phyloP scores from a whole-genome alignment of 2,888 invertebrate genomes.

The Branchipolynoe longqiensis region DNA sequence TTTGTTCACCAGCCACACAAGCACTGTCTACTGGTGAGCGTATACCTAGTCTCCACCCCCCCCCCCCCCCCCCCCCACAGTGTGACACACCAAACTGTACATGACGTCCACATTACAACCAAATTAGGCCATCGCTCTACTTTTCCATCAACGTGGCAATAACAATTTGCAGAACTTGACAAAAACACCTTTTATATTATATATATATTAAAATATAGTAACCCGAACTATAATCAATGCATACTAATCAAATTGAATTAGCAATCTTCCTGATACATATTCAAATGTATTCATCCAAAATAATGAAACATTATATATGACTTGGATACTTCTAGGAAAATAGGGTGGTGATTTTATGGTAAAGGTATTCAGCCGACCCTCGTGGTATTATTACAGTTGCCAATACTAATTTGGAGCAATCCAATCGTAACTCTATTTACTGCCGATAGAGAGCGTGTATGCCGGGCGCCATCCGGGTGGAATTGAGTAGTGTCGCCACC shows the following conservation, averaged over 20 bases:
- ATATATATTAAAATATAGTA: no score
- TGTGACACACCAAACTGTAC: constrained; percentile 5
- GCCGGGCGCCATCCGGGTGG: neutral
- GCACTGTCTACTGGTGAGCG: neutral
- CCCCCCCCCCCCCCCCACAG: neutral
- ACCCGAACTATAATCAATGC: no score
- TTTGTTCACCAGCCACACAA: no score
- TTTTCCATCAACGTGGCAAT: constrained; percentile 5
- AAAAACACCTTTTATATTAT: no score
- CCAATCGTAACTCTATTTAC: constrained; percentile 26
- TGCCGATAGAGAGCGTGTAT: neutral
- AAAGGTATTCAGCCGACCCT: neutral
- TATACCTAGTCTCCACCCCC: neutral
- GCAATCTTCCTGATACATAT: no score
- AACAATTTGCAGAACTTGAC: no score
- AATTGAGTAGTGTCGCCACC: neutral
- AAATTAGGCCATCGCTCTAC: constrained; percentile 26
- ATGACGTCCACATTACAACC: constrained; percentile 10
- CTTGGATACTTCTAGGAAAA: no score
- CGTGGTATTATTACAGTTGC: constrained; percentile 30
- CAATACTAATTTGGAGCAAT: constrained; percentile 38
- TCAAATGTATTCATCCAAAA: no score
- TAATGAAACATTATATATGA: no score
- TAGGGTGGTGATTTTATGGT: no score
- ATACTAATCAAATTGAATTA: no score